Evolutionary conservation across 2,888 invertebrate genomes (phyloP), one percentile per base, ranked within the genome.

Genomic region (Eurois occulta): DNA sequence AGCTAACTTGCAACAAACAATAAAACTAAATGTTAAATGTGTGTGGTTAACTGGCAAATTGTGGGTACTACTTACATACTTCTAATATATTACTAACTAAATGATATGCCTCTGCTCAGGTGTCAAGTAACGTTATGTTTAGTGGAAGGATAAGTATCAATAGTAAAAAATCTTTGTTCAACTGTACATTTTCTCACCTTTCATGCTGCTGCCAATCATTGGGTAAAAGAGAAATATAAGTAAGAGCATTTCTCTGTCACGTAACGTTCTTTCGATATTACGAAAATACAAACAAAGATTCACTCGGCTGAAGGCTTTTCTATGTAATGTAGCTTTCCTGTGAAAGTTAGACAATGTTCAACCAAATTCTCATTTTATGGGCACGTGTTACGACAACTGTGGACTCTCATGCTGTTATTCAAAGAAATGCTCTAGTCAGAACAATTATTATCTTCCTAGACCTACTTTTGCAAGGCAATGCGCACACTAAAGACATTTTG

Each of bases 211-310:
- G 48, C 16, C 77, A 52, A 76, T 64, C 38, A 75, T 52, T 8
- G 16, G 13, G 38, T 52, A 52, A 48, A 21, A 41, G 28, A n/a
- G 1, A 28, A 24, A 70, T 24, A 62, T 8, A 70, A 78, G n/a
- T 52, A 77, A 77, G 32, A 69, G 60, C 28, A 46, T 60, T 78
- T 69, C 69, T 21, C 1, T 60, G 70, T 48, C 78, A 48, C 55
- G 52, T 77, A 65, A 55, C 7, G 32, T 43, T 79, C 21, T 78
- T 28, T 21, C 41, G n/a, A 70, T 62, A 52, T 52, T 52, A 48
- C 16, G 35, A 35, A 79, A 43, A 70, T 62, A 41, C 41, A 78
- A 69, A 78, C 16, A 58, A 48, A 48, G n/a, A 1, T 4, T 24
- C 21, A 28, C 28, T 5, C 16, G 3, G 11, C 38, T n/a, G 24